A percentile compares a stretch with the other conserved stretches of the same genome.
Evolutionary conservation across 2,113 vertebrate genomes (phyloP).

Genomic region (Dascyllus trimaculatus): DNA sequence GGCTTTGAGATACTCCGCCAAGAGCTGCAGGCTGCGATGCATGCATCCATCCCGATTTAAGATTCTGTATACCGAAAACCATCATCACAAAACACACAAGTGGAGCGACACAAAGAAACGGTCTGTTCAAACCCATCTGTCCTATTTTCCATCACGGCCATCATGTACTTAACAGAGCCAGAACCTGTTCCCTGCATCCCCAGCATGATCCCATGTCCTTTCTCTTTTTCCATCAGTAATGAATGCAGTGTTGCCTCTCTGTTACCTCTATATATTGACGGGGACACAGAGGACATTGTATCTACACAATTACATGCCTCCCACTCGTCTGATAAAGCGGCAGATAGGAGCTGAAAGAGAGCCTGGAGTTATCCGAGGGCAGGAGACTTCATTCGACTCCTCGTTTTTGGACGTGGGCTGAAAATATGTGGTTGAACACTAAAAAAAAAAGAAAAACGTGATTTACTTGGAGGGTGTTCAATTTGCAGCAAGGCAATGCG

Average conservation of each 20-base stretch:
- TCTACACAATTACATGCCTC: slow-evolving; percentile 37
- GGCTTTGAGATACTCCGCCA: slow-evolving; percentile 32
- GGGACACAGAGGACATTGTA: slow-evolving; percentile 28
- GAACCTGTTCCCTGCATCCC: neutral
- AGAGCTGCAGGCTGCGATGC: slow-evolving; percentile 4
- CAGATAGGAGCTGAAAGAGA: slow-evolving; percentile 9
- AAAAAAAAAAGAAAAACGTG: no score
- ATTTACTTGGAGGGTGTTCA: neutral
- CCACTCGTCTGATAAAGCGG: slow-evolving; percentile 34
- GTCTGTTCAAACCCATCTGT: slow-evolving; percentile 43
- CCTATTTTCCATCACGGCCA: slow-evolving; percentile 35
- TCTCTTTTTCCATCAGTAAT: slow-evolving; percentile 4
- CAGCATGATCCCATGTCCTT: neutral
- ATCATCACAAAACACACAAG: slow-evolving; percentile 27
- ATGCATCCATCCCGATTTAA: slow-evolving; percentile 22
- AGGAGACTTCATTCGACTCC: slow-evolving; percentile 4
- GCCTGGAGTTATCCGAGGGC: slow-evolving; percentile 10
- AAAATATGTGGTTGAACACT: neutral
- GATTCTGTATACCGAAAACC: slow-evolving; percentile 11
- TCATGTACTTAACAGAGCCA: neutral
- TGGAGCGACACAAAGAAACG: slow-evolving; percentile 22
- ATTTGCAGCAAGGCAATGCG: neutral
- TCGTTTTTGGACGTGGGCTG: slow-evolving; percentile 13
- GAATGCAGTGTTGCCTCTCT: slow-evolving; percentile 1
- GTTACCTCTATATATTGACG: slow-evolving; percentile 28